These are phyloP conservation scores for Anthoptus insignis DNA, from an alignment of 2,888 invertebrate genomes.

Conservation along the genomic window DNA sequence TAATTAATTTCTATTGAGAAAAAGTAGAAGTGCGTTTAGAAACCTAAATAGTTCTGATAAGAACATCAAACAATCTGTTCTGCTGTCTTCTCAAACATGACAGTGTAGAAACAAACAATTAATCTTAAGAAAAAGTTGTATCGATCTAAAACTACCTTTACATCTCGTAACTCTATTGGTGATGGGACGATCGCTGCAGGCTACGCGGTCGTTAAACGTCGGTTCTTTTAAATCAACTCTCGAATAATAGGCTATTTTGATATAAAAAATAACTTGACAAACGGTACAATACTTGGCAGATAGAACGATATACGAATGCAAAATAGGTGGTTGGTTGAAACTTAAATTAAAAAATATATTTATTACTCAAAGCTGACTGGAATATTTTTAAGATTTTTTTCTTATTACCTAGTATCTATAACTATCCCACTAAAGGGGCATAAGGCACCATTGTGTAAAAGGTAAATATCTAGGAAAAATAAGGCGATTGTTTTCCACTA, in stretches of 20 bases:
- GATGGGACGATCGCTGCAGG: conserved; percentile 49
- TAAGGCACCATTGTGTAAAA: too few species aligned
- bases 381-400: too few species aligned
- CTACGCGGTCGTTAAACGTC: conserved; percentile 48
- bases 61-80: too few species aligned
- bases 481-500: too few species aligned
- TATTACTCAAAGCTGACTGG: too few species aligned
- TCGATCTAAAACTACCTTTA: conserved; percentile 27
- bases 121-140: not conserved
- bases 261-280: conserved; percentile 45
- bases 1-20: too few species aligned
- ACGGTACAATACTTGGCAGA: conserved; percentile 36
- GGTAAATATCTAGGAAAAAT: too few species aligned
- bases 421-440: too few species aligned
- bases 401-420: too few species aligned
- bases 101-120: not conserved
- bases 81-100: too few species aligned
- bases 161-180: conserved; percentile 48
- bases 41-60: too few species aligned
- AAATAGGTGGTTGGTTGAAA: conserved; percentile 34
- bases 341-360: conserved; percentile 1
- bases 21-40: too few species aligned
- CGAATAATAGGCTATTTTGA: conserved; percentile 47
- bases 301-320: conserved; percentile 33
- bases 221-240: conserved; percentile 54